Evolutionary conservation across 2,797 vertebrate species (phyloP).

Genomic region (Gymnopithys bicolor): DNA sequence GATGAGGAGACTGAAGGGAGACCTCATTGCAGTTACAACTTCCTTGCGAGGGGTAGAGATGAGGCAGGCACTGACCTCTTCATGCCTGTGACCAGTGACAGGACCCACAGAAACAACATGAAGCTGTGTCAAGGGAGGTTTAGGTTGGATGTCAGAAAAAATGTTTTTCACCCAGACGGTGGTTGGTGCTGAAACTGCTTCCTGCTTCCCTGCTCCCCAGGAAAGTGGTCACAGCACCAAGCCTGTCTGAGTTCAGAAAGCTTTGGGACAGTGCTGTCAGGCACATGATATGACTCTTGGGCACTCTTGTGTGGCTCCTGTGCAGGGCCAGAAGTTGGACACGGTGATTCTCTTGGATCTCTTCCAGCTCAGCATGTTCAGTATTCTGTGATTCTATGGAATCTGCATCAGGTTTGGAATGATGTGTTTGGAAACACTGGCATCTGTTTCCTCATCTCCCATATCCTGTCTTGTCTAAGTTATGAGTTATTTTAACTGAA

Average conservation of each 20-base stretch:
- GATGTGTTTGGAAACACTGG: background rate
- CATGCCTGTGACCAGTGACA: background rate
- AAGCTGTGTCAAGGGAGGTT: background rate
- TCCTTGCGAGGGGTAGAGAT: background rate
- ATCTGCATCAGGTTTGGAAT: background rate
- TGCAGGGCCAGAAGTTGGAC: background rate
- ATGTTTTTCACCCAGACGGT: background rate
- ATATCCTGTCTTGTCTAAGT: background rate
- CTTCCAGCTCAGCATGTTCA: background rate
- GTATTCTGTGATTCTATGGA: background rate
- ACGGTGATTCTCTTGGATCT: background rate
- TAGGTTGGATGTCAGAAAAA: background rate
- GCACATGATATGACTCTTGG: background rate
- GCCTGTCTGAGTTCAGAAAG: background rate
- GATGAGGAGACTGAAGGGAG: background rate
- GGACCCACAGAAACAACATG: background rate
- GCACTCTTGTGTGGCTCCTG: background rate
- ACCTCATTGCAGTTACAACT: background rate
- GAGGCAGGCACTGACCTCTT: background rate
- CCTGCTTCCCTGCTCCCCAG: background rate
- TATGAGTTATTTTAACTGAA: background rate
- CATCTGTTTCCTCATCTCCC: background rate
- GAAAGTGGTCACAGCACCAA: background rate
- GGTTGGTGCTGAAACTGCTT: no score
- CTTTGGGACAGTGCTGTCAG: background rate